Evolutionary conservation across 2,113 vertebrate genomes (phyloP).

Genomic region (Bostrychus sinensis): DNA sequence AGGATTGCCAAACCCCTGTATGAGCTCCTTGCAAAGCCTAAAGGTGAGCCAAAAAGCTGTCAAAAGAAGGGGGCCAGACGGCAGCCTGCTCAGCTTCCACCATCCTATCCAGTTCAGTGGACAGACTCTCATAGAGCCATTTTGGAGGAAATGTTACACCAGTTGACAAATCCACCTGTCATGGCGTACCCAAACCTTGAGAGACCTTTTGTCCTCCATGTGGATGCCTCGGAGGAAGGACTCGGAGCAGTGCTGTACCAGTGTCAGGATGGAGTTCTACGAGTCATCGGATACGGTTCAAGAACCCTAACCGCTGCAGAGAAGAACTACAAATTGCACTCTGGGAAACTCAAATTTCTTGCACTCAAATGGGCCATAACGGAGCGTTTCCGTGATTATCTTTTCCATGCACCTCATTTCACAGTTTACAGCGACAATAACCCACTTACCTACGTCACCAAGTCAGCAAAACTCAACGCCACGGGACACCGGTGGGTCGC

Average conservation of each 20-base stretch:
- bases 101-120: not conserved
- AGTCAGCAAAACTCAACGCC: too few relatives aligned
- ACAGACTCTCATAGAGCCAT: not conserved
- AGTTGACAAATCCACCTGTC: too few relatives aligned
- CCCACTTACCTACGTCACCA: too few relatives aligned
- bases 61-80: not conserved
- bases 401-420: too few relatives aligned
- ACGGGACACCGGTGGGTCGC: too few relatives aligned
- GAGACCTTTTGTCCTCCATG: not conserved
- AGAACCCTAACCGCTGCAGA: not conserved
- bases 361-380: too few relatives aligned
- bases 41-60: not conserved
- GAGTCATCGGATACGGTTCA: not conserved
- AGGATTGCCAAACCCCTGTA: not conserved
- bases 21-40: not conserved
- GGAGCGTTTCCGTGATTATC: too few relatives aligned
- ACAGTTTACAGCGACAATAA: not conserved
- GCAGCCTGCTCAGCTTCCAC: not conserved
- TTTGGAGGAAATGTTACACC: too few relatives aligned
- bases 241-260: slow-evolving; percentile 1
- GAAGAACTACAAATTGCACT: too few relatives aligned
- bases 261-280: not conserved
- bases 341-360: too few relatives aligned
- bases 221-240: too few relatives aligned
- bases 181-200: too few relatives aligned